Percentiles rank a stretch among this genome's conserved stretches.
These are phyloP conservation scores for Agraylea sexmaculata DNA, from an alignment of 1,140 invertebrate genomes.

Conservation along the genomic window DNA sequence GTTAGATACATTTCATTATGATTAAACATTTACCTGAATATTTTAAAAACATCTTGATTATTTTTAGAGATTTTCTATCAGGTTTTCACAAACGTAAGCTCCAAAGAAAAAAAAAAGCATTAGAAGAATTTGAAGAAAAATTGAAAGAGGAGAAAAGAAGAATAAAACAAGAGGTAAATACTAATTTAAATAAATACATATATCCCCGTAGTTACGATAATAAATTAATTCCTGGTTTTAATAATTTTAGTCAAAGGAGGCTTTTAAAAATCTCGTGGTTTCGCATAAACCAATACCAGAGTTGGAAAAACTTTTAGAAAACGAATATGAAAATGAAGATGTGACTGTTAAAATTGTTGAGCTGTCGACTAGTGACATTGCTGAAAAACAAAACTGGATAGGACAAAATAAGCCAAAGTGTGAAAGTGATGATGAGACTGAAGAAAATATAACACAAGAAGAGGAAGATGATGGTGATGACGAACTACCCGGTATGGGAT, in stretches of 20 bases:
- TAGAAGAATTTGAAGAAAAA: slow-evolving; percentile 52
- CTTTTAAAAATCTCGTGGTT: slow-evolving; percentile 49
- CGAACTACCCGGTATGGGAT: slow-evolving; percentile 46
- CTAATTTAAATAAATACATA: not conserved
- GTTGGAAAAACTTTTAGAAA: slow-evolving; percentile 49
- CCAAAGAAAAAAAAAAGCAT: slow-evolving; percentile 55
- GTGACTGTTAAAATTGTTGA: slow-evolving; percentile 65
- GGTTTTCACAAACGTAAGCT: slow-evolving; percentile 68
- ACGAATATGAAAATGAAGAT: slow-evolving; percentile 60
- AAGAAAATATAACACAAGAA: slow-evolving; percentile 27
- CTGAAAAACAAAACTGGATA: slow-evolving; percentile 54
- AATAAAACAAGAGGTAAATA: slow-evolving; percentile 53
- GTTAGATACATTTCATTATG: slow-evolving; percentile 20
- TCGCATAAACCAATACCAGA: slow-evolving; percentile 54
- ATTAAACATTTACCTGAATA: no score
- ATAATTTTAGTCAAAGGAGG: slow-evolving; percentile 46
- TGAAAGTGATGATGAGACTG: slow-evolving; percentile 32
- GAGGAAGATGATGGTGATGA: slow-evolving; percentile 27
- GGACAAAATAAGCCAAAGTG: slow-evolving; percentile 49
- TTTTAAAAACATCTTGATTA: slow-evolving; percentile 9
- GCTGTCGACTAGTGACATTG: slow-evolving; percentile 50
- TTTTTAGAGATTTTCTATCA: slow-evolving; percentile 51
- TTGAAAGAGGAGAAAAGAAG: slow-evolving; percentile 62
- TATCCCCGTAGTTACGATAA: not conserved
- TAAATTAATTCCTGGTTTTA: slow-evolving; percentile 11